Conservation (phyloP, 2,113 vertebrate genomes). For the Meles meles region DNA sequence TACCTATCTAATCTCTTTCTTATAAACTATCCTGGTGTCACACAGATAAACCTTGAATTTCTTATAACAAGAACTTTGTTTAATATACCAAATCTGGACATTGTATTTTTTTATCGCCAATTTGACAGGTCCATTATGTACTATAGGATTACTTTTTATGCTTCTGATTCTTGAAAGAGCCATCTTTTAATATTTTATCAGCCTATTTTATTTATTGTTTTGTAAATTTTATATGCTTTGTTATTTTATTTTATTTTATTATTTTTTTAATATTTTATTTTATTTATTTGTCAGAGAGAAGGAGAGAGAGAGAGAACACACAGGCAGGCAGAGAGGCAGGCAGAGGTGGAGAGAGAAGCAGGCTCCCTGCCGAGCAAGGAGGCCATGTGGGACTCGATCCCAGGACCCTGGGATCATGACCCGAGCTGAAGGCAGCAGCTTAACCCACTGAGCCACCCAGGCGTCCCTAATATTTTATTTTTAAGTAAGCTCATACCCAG, state of each 20-base stretch:
- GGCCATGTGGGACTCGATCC: too few species aligned
- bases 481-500: neutral
- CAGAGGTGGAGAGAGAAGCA: too few species aligned
- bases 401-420: too few species aligned
- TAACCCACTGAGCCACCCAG: too few species aligned
- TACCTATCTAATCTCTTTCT: neutral
- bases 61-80: neutral
- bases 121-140: neutral
- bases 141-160: neutral
- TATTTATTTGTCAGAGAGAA: too few species aligned
- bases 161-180: neutral
- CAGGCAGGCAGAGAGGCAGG: too few species aligned
- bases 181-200: neutral
- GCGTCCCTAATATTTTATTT: too few species aligned
- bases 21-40: neutral
- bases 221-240: neutral
- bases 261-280: too few species aligned
- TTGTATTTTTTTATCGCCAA: neutral
- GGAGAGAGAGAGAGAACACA: too few species aligned
- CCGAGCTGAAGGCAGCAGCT: too few species aligned
- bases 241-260: neutral
- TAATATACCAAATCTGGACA: neutral
- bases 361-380: too few species aligned
- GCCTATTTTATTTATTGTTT: neutral
- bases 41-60: neutral